Base-by-base conservation (phyloP, 1,140 invertebrate species). In the Pentalonia nigronervosa region DNA sequence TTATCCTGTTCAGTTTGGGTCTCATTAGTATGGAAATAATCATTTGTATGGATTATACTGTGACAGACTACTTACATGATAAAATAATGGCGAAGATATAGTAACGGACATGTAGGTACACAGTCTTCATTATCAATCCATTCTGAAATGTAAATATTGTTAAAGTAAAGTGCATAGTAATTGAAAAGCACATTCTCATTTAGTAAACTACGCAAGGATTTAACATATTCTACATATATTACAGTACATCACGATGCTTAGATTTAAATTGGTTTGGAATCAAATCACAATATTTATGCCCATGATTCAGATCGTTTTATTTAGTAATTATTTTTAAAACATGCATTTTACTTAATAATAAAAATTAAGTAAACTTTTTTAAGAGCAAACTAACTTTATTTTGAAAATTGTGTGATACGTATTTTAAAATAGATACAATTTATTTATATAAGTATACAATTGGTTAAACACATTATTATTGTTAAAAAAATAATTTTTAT, bases 61-160 rank as follows among this genome's bases (percentile, higher is more conserved):
- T 41, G 48, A 41, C 30, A 48, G 47, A 48, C 30, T 90, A 90
- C 89, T 90, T 90, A 90, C 89, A 67, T 25, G 89, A 90, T 21
- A 45, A 60, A 60, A 67, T 1, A 25, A 90, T 90, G 53, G 56
- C n/a, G 36, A 90, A 21, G 36, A 67, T 67, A 11, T 45, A 90
- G 56, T n/a, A 45, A n/a, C 36, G n/a, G 36, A 90, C 11, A 45
- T 25, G 56, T 67, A 47, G 36, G 56, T 36, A 60, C 53, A 45
- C 36, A 8, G 53, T 47, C 89, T 90, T 67, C 89, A 90, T 90
- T 90, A 60, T 90, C 89, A 90, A 67, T 90, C 89, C 89, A 90
- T 90, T 90, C 89, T 90, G 53, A 90, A 89, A 88, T 50, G n/a
- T 88, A 88, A 83, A 83, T 7, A 83, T 76, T 76, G 60, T 76